A percentile compares a stretch with the other conserved stretches of the same genome.
Evolutionary conservation across 2,113 vertebrate species (phyloP).

Genomic region (Neogobius melanostomus): DNA sequence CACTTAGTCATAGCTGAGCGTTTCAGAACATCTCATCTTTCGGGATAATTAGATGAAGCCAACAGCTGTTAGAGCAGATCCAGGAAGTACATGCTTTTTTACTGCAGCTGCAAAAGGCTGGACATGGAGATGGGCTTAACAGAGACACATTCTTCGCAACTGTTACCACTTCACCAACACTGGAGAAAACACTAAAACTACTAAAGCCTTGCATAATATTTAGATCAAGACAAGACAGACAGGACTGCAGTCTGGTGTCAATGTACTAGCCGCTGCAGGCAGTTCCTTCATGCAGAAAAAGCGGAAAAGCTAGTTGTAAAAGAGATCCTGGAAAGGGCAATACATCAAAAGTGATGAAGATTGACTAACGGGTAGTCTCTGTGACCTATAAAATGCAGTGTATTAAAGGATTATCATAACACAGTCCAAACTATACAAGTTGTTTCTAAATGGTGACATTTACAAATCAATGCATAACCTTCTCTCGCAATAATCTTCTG

Average conservation of each 20-base stretch:
- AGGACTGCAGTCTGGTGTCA: not conserved
- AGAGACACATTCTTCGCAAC: constrained; percentile 44
- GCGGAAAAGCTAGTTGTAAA: constrained; percentile 47
- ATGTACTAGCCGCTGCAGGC: constrained; percentile 1
- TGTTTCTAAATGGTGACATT: no score
- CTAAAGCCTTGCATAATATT: constrained; percentile 4
- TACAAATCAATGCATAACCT: no score
- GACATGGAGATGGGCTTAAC: constrained; percentile 32
- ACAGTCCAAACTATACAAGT: not conserved
- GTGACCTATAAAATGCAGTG: not conserved
- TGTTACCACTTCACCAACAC: constrained; percentile 1
- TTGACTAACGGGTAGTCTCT: constrained; percentile 10
- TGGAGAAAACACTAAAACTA: not conserved
- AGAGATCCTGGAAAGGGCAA: constrained; percentile 35
- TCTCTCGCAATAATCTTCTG: no score
- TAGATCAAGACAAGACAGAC: constrained; percentile 19
- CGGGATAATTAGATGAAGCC: constrained; percentile 42
- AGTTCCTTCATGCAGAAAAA: constrained; percentile 52
- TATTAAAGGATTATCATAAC: not conserved
- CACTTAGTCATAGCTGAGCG: not conserved
- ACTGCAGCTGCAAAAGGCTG: constrained; percentile 40
- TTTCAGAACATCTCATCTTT: constrained; percentile 16
- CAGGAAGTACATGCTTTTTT: constrained; percentile 43
- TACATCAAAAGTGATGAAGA: constrained; percentile 16
- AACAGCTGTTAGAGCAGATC: constrained; percentile 64